phyloP scores from a whole-genome alignment of 2,113 vertebrate species.

The Myocastor coypus region DNA sequence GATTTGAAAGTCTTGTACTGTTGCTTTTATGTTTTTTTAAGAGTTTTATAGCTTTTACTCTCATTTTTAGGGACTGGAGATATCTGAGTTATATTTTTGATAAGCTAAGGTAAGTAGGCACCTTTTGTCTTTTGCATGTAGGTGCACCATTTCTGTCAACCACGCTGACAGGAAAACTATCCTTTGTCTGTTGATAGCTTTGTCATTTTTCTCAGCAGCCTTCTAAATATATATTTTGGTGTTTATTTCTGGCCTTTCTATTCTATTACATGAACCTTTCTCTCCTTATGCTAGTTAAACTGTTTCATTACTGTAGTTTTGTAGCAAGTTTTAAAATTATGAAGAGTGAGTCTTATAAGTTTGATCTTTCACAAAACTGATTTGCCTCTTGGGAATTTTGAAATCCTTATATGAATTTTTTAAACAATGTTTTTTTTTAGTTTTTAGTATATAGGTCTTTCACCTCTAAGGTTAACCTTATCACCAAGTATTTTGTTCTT shows the following conservation, averaged over 20 bases:
- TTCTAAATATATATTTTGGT: not conserved
- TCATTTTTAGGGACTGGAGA: not conserved
- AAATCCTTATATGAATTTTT: not conserved
- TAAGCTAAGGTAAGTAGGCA: not conserved
- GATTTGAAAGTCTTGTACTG: not conserved
- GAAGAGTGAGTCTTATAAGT: not conserved
- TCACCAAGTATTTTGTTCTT: not conserved
- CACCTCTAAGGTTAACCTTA: not conserved
- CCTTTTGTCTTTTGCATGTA: not conserved
- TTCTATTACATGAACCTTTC: not conserved
- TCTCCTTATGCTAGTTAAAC: not conserved
- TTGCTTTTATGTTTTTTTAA: not conserved
- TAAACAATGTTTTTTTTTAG: not conserved
- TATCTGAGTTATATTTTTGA: not conserved
- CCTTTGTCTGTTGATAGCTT: not conserved
- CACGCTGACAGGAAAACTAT: not conserved
- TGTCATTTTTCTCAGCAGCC: not conserved
- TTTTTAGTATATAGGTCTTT: not conserved
- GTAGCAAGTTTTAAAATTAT: not conserved
- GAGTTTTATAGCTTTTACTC: not conserved
- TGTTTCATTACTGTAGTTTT: not conserved
- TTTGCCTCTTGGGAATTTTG: not conserved
- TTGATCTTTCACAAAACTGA: not conserved
- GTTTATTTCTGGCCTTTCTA: not conserved
- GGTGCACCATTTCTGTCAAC: not conserved